Base-by-base conservation (phyloP, 2,888 invertebrate species). In the Schrankia costaestrigalis region DNA sequence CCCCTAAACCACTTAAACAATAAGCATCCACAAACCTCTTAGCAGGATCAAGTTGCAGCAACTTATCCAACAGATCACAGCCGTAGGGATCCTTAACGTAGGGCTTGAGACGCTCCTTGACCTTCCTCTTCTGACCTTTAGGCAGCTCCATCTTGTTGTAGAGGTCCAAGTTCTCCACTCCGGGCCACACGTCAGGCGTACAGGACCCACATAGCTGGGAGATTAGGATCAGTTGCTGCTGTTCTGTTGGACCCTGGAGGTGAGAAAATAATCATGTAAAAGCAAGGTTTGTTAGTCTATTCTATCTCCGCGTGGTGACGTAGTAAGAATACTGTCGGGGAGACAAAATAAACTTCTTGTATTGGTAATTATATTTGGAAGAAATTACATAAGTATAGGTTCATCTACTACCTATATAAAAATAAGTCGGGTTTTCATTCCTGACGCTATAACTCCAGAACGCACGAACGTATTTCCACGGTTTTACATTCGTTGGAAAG, bases 151-250 rank as follows among this genome's bases (percentile, higher is more conserved):
- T 93, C 69, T 95, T 95, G 54, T 91, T 94, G 73, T 93, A 98
- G 0, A 97, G 79, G 50, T 97, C 97, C 10, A 99, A 84, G 54
- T 90, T 93, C 64, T 97, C 97, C 0, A 98, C 97, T 0, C 95
- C 96, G 0, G 97, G 96, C 98, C 98, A 99, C 2, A 95, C 93
- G 46, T 96, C 94, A 0, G 97, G 94, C 0, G 94, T 96, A 45
- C 99, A 97, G 0, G 97, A 96, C 0, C 99, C 99, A 71, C 99
- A 99, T 4, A 99, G 88, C 73, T 98, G 97, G 0, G 96, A 96
- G 42, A 99, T 99, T 9, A 98, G 89, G 14, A 95, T 95, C 6
- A 99, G 78, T 69, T 99, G 99, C 69, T 97, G 96, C 64, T 98
- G 98, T 63, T 99, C 99, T 0, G 98, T 97, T 29, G 95, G 96